Percentiles rank a stretch among this genome's conserved stretches.
Evolutionary conservation across 2,888 invertebrate genomes (phyloP).

Genomic region (Xestia rhomboidea): DNA sequence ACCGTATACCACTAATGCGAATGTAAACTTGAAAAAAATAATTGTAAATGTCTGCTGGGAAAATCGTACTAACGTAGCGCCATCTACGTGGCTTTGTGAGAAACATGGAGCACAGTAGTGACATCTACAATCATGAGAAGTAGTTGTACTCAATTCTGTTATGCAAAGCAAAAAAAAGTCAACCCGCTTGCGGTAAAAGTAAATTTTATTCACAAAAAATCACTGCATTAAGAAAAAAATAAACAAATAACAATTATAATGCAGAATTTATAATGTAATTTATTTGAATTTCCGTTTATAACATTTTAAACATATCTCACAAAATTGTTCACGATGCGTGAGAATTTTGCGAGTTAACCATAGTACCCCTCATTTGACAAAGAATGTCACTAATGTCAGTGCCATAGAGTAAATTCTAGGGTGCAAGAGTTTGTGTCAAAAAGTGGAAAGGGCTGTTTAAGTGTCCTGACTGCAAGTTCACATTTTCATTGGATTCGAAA

Average conservation of each 20-base stretch:
- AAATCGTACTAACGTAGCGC: background rate
- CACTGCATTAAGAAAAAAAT: background rate
- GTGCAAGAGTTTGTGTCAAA: constrained; percentile 42
- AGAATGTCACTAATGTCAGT: constrained; percentile 77
- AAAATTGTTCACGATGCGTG: background rate
- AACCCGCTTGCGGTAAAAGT: background rate
- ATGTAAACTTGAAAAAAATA: background rate
- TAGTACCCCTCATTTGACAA: constrained; percentile 71
- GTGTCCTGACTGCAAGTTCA: constrained; percentile 31
- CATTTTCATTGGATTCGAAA: background rate
- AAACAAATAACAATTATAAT: background rate
- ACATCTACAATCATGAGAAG: background rate
- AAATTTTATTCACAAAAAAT: background rate
- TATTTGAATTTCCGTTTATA: background rate
- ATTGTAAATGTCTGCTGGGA: background rate
- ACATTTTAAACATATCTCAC: background rate
- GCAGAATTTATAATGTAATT: background rate
- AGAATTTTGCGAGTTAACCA: constrained; percentile 20
- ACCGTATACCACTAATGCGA: background rate
- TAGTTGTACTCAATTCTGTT: background rate
- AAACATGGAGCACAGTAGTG: background rate
- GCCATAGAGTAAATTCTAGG: constrained; percentile 69
- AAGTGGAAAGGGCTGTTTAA: constrained; percentile 66
- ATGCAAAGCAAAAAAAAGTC: background rate
- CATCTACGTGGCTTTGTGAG: constrained; percentile 1